Evolutionary conservation across 2,797 vertebrate species (phyloP), one percentile per base, ranked within the genome.

Genomic region (Semaprochilodus insignis): DNA sequence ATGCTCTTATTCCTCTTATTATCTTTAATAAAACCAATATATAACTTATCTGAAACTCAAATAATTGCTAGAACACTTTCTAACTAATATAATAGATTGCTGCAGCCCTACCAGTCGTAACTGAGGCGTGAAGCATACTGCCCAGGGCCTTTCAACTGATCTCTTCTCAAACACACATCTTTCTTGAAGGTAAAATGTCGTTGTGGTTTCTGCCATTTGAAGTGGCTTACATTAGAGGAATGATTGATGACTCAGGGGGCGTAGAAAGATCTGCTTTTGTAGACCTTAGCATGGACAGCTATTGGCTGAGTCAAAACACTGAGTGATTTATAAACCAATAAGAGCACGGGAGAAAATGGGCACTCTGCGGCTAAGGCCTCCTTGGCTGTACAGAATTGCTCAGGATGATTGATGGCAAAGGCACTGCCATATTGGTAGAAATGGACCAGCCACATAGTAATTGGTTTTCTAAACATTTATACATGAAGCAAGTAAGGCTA

Each of bases 301-400:
- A 73, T 73, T 73, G 71, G 71, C 51, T 52, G 44, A 72, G 21
- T 25, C 44, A 31, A 52, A 73, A 34, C 52, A 19, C 2, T 34
- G 51, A 73, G 71, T 73, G 71, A 73, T 54, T 73, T 73, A 73
- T 73, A 73, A 55, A 51, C 71, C 71, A 73, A 55, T 55, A 55
- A 55, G 51, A 21, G 1, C 2, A 13, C 51, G 11, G 51, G 6
- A 55, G 27, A 19, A 51, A 73, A 21, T 17, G 25, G 17, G 25
- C 51, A 54, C 48, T 31, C 25, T 55, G 25, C 17, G 55, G 17
- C 52, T 73, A 34, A 27, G 65, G 16, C 17, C 65, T 40, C 34
- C 1, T 4, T 44, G 65, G 31, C 63, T 34, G 17, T 34, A 34
- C 7, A 40, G 65, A 55, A 55, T 55, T 69, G 65, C 17, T 21